Base-by-base conservation (phyloP, 2,888 invertebrate genomes). In the Cenopis cana region DNA sequence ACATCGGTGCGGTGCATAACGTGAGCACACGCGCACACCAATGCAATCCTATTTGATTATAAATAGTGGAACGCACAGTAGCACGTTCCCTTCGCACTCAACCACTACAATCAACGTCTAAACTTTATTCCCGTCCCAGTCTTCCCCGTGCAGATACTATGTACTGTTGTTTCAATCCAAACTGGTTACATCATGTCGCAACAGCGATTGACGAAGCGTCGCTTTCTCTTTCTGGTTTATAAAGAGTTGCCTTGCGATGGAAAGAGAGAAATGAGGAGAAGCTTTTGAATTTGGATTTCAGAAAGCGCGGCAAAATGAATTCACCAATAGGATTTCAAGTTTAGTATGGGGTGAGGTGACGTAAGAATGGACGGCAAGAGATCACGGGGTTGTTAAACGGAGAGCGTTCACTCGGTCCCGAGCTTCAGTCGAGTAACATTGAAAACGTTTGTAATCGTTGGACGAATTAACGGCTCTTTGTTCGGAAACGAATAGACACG, bases 51-150 rank as follows among this genome's bases (percentile, higher is more conserved):
- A 90, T 92, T 92, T 90, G 89, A 93, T 92, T 92, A 93, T 91
- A 93, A 93, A 93, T 91, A 92, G 92, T 91, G 85, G 88, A 92
- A 90, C 92, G 90, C 92, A 92, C 93, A 88, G 93, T 92, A 93
- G 93, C 93, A 90, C 89, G 91, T 89, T 92, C 91, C 91, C 91
- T 93, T 93, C 89, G 89, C 88, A 90, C 89, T 91, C 86, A 78
- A 88, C 89, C 85, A 87, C 89, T 85, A 89, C 89, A 89, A 90
- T 89, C 89, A 90, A 84, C 89, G 84, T 88, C 84, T 85, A 88
- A 86, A 85, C 79, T 81, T 75, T 82, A 76, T 74, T 75, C 76
- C 82, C 75, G 65, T 88, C 92, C 82, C 82, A 79, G 78, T 90
- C 85, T 14, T 79, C 57, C 89, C 74, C 68, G 56, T 57, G 54